Evolutionary conservation across 2,797 vertebrate genomes (phyloP).

Genomic region (Pseudochromis fuscus): DNA sequence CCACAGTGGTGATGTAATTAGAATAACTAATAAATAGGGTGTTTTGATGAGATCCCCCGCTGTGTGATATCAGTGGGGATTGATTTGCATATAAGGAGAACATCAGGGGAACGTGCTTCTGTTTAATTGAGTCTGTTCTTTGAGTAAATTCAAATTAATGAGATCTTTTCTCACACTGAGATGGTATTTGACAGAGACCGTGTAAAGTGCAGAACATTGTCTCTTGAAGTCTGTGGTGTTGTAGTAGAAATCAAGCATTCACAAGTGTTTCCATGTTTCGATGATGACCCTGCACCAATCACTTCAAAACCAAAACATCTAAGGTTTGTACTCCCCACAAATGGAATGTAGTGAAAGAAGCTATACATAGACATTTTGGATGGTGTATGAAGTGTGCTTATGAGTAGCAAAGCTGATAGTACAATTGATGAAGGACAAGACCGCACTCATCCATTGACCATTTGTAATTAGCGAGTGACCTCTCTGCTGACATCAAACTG

Average conservation of each 20-base stretch:
- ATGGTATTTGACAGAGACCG: constrained; percentile 6
- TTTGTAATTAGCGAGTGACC: constrained; percentile 41
- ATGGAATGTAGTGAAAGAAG: neutral
- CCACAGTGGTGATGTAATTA: neutral
- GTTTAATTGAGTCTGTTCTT: constrained; percentile 15
- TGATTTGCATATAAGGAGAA: constrained; percentile 20
- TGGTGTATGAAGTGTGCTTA: neutral
- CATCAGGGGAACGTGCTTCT: constrained; percentile 8
- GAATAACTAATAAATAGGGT: constrained; percentile 14
- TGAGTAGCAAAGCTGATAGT: neutral
- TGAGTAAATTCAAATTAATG: constrained; percentile 17
- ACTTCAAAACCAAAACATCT: neutral
- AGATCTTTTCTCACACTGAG: neutral
- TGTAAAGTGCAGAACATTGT: constrained; percentile 3
- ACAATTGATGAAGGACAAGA: constrained; percentile 33
- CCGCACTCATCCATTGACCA: constrained; percentile 19
- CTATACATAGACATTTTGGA: neutral
- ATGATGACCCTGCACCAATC: neutral
- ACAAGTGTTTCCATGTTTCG: neutral
- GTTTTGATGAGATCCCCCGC: constrained; percentile 23
- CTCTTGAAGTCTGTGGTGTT: neutral
- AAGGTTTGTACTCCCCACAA: neutral
- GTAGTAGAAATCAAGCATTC: neutral
- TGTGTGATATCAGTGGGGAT: constrained; percentile 18
- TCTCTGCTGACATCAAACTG: constrained; percentile 38